Evolutionary conservation across 2,797 vertebrate species (phyloP), one percentile per base, ranked within the genome.

Genomic region (Chelmon rostratus): DNA sequence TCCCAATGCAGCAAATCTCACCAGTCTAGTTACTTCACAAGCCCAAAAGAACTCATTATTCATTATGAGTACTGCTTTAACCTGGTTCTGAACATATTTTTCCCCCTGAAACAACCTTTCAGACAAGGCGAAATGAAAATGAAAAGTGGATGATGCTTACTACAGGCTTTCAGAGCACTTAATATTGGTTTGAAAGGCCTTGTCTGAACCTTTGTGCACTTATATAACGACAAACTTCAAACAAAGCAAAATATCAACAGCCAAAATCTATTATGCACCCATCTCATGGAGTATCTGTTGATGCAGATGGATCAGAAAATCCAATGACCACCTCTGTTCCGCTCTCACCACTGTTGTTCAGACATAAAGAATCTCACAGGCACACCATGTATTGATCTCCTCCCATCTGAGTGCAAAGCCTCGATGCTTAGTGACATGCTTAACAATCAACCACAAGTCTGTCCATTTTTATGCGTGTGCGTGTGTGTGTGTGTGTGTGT

Each of bases 331-430:
- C 19, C 81, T 78, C 64, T 69, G 31, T 53, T 85, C 64, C 49
- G 50, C 56, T 90, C 67, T 69, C 83, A 72, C 75, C 54, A 59
- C 63, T 33, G 72, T 69, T 78, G 83, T 86, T 87, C 87, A 79
- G 74, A 81, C 33, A 79, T 76, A 77, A 83, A 84, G 73, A 81
- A 69, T 59, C 68, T 70, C 62, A 58, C 35, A 73, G 83, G 61
- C 42, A 47, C 70, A 68, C 11, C 75, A 58, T 25, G 10, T 67
- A 88, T 92, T 28, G 74, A 91, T 89, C 79, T 73, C 25, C 35
- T 64, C 62, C 53, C 49, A 40, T 84, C 33, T 61, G 53, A 76
- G 70, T 35, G 72, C 52, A 59, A 84, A 78, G 58, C 61, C 61
- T 74, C 47, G 16, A 44, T 56, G 68, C 68, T 81, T 56, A 42